Evolutionary conservation across 2,888 invertebrate genomes (phyloP).

Genomic region (Pseudeuparius sepicola): DNA sequence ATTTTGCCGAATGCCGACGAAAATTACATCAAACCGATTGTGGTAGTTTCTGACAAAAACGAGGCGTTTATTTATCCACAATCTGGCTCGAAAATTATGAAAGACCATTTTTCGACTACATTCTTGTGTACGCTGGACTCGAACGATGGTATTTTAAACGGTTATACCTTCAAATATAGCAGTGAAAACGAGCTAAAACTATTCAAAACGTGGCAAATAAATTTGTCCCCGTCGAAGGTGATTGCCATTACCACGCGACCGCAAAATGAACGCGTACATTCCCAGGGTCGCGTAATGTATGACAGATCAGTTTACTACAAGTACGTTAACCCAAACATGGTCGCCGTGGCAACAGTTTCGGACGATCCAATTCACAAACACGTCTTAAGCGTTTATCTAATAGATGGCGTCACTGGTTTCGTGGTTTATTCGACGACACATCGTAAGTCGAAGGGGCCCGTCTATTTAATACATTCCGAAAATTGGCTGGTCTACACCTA

Average conservation of each 20-base stretch:
- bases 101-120: slow-evolving; percentile 43
- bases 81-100: slow-evolving; percentile 41
- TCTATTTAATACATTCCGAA: slow-evolving; percentile 89
- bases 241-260: slow-evolving; percentile 55
- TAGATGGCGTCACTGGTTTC: slow-evolving; percentile 82
- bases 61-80: slow-evolving; percentile 60
- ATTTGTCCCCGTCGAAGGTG: slow-evolving; percentile 53
- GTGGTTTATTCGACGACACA: slow-evolving; percentile 78
- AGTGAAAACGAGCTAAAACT: slow-evolving; percentile 25
- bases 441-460: slow-evolving; percentile 71
- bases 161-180: slow-evolving; percentile 47
- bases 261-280: slow-evolving; percentile 71
- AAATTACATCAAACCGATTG: slow-evolving; percentile 66
- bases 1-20: slow-evolving; percentile 59
- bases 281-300: slow-evolving; percentile 87
- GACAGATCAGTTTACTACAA: slow-evolving; percentile 97
- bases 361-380: slow-evolving; percentile 68
- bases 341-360: slow-evolving; percentile 74
- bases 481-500: slow-evolving; percentile 94
- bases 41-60: slow-evolving; percentile 60
- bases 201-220: slow-evolving; percentile 53
- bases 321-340: slow-evolving; percentile 94
- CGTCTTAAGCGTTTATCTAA: slow-evolving; percentile 70
- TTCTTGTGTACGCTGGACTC: slow-evolving; percentile 58
- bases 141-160: slow-evolving; percentile 48